A percentile compares a stretch with the other conserved stretches of the same genome.
Conservation (phyloP, 2,797 vertebrate genomes). For the Gobionotothen gibberifrons region DNA sequence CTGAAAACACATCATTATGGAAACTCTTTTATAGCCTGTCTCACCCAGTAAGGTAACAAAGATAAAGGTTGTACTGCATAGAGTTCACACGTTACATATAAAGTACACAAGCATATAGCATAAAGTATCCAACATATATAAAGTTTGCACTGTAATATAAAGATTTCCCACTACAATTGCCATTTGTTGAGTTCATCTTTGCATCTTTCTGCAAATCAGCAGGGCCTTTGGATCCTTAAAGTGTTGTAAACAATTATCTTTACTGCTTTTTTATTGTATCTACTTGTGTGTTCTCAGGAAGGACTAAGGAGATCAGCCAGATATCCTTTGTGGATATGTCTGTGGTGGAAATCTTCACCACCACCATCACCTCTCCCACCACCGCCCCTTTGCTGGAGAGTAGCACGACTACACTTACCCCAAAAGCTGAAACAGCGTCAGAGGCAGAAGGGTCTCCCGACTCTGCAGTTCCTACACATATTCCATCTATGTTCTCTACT, state of each 20-base stretch:
- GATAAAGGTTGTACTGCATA: no score
- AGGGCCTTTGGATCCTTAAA: not conserved
- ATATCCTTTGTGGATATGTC: slow-evolving; percentile 79
- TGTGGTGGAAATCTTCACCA: slow-evolving; percentile 51
- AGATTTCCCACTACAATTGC: no score
- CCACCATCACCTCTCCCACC: slow-evolving; percentile 44
- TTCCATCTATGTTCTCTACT: slow-evolving; percentile 85
- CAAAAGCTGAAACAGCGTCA: slow-evolving; percentile 39
- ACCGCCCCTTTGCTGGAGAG: slow-evolving; percentile 52
- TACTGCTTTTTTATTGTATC: slow-evolving; percentile 3
- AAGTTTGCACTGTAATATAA: no score
- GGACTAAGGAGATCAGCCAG: slow-evolving; percentile 69
- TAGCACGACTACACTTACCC: slow-evolving; percentile 38
- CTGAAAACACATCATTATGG: no score
- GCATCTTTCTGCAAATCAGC: not conserved
- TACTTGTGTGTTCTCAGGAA: slow-evolving; percentile 68
- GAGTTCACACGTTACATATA: no score
- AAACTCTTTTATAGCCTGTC: no score
- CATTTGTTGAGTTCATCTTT: not conserved
- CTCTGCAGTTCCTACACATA: slow-evolving; percentile 43
- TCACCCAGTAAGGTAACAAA: no score
- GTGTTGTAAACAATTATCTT: not conserved
- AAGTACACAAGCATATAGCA: no score
- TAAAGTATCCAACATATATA: no score
- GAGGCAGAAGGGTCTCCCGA: slow-evolving; percentile 46